Base-by-base conservation (phyloP, 64 coral and sea anemone genomes). In the Actinia tenebrosa region DNA sequence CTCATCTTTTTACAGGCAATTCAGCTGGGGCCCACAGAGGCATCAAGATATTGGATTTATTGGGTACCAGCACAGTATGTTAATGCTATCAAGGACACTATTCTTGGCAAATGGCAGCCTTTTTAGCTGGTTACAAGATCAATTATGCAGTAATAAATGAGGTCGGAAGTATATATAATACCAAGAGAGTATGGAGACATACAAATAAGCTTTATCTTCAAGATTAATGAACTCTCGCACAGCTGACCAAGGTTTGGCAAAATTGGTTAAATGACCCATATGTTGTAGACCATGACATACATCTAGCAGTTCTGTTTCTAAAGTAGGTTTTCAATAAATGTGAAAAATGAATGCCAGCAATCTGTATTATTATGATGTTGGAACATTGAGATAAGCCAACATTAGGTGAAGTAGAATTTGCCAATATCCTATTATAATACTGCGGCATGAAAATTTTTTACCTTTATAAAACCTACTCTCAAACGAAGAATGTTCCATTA, bases 21-120 rank as follows among this genome's bases (percentile, higher is more conserved):
- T 84, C 97, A 99, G 69, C 86, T 99, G n/a, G 97, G 97, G 17
- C 97, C 97, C 19, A 99, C 97, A 16, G 97, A 99, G 62, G 97
- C 97, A 4, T 99, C 97, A 18, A 62, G 97, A 15, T 99, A 99
- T 46, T 99, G 97, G 97, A 88, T 99, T 16, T 99, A 99, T 44
- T 99, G 97, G 97, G 93, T 99, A 16, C 97, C 97, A 42, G 93
- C 97, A 26, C 97, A 99, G 56, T 99, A 95, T 68, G 97, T 99
- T n/a, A 93, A 95, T 78, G 93, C 97, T 10, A 99, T 99, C 68
- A 99, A 95, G 82, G 97, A 99, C 80, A 99, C 93, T 26, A 92
- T 99, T 17, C 86, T 99, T 13, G 97, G 97, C 7, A 99, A 99
- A 93, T 99, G 97, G 97, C 97, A 99, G 77, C 88, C 93, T 8